These are phyloP conservation scores for Centropus bengalensis DNA, from an alignment of 2,113 vertebrate genomes.

Conservation along the genomic window DNA sequence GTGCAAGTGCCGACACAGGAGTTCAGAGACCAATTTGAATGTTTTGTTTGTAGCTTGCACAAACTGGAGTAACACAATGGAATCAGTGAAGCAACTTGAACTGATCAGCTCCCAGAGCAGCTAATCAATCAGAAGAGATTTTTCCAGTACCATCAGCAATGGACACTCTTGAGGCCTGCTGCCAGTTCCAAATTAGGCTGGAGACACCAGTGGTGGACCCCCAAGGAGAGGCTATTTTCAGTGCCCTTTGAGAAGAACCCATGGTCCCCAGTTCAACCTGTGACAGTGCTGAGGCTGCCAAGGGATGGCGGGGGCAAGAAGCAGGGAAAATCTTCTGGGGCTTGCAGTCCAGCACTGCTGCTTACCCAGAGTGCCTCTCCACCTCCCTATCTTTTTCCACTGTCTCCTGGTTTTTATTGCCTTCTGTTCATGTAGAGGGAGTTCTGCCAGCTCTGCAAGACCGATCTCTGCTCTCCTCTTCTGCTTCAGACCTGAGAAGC, in stretches of 20 bases:
- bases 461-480: neutral
- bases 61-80: neutral
- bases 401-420: neutral
- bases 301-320: neutral
- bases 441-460: neutral
- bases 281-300: neutral
- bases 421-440: neutral
- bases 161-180: neutral
- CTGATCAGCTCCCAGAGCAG: neutral
- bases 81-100: neutral
- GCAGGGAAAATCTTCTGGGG: neutral
- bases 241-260: neutral
- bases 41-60: neutral
- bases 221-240: neutral
- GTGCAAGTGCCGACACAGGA: neutral
- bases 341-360: neutral
- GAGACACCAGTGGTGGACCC: rapidly evolving
- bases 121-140: neutral
- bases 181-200: neutral
- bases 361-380: neutral
- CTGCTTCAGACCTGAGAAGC: neutral
- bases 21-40: neutral
- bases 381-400: neutral
- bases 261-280: neutral
- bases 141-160: neutral